phyloP scores from a whole-genome alignment of 1,140 invertebrate species.

The Sipha flava region DNA sequence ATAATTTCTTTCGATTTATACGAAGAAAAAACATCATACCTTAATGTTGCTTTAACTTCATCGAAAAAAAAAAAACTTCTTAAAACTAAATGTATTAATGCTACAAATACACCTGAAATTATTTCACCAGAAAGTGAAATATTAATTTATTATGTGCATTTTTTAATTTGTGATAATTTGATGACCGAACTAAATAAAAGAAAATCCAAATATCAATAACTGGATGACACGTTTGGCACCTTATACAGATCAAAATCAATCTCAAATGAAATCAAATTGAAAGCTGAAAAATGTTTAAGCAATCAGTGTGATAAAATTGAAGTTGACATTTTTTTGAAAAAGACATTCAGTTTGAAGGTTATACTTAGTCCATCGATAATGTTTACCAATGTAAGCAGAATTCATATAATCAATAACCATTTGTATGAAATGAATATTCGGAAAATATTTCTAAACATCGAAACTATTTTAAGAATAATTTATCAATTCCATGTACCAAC shows the following conservation, averaged over 20 bases:
- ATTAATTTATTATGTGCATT: background rate
- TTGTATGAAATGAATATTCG: background rate
- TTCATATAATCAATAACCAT: no score
- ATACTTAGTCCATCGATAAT: background rate
- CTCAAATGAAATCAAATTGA: background rate
- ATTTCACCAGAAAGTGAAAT: background rate
- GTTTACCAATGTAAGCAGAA: background rate
- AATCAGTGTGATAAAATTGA: background rate
- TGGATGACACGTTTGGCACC: background rate
- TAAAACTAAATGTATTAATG: background rate
- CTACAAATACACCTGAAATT: background rate
- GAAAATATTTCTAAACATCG: background rate
- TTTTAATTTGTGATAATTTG: background rate
- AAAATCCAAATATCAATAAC: background rate
- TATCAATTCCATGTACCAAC: background rate
- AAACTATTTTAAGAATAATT: background rate
- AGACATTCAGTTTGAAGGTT: background rate
- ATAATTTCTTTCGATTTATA: background rate
- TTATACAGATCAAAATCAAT: background rate
- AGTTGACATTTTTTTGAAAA: background rate
- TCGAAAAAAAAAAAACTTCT: background rate
- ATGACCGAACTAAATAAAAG: background rate
- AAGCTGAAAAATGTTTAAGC: background rate
- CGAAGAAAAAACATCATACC: background rate
- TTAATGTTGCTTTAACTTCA: background rate